Base-by-base conservation (phyloP, 2,888 invertebrate species). In the Rhorus exstirpatorius region DNA sequence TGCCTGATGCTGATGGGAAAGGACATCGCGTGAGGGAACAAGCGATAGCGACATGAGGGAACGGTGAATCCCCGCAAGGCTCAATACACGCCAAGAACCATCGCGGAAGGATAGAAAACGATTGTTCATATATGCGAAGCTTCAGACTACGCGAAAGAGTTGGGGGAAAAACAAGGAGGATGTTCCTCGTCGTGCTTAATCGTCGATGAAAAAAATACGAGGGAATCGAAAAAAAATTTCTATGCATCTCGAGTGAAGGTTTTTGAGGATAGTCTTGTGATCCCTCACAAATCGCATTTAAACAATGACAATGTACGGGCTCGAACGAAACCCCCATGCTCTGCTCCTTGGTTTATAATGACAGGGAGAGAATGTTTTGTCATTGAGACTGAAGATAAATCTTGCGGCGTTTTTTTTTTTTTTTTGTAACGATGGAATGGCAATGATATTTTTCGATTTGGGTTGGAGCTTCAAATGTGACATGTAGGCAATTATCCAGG, bases 31-130 rank as follows among this genome's bases (percentile, higher is more conserved):
- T 46, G 63, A 68, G 61, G 26, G 63, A 53, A 60, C 35, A 65
- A 70, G 67, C 65, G 72, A 53, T 61, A 68, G 70, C 51, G 72
- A 77, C 58, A 76, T 74, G 71, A 81, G 41, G 49, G 71, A 35
- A 78, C 72, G 67, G 77, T 68, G 72, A 81, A 83, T 81, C 84
- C 82, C 71, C 85, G 84, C 84, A 86, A 84, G 84, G 85, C 85
- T 81, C 86, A 65, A 71, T 71, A 58, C 41, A 44, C 49, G 58
- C 24, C 24, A 26, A 58, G 79, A 75, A 70, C 19, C 35, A 70
- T 70, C 19, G 31, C 79, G 85, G 87, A 87, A 86, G 83, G 86
- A 86, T 86, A 86, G 86, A 90, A n/a, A 88, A 88, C 85, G 86
- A 86, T 85, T 86, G 70, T 65, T 71, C 65, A 65, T 79, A 65